Percentiles rank a stretch among this genome's conserved stretches.
Evolutionary conservation across 2,113 vertebrate species (phyloP).

Genomic region (Chaetorhynchus papuensis): DNA sequence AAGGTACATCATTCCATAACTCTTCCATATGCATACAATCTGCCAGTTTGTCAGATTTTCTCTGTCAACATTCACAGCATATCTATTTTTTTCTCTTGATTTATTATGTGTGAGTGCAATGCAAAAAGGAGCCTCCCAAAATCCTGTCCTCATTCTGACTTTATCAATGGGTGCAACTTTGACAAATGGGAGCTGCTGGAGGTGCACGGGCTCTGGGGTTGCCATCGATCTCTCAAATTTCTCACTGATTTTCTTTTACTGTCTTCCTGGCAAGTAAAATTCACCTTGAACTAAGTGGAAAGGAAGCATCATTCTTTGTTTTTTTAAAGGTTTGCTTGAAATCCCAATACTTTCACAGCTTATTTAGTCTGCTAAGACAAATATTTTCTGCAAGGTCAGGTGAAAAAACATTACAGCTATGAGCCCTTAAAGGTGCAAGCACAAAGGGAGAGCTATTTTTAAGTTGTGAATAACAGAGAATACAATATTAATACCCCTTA

Average conservation of each 20-base stretch:
- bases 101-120: background rate
- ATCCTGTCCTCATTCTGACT: slow-evolving; percentile 15
- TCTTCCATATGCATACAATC: background rate
- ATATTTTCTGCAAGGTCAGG: slow-evolving; percentile 7
- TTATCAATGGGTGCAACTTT: slow-evolving; percentile 45
- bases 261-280: background rate
- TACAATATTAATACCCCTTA: background rate
- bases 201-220: background rate
- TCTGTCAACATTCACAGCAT: background rate
- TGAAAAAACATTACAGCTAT: background rate
- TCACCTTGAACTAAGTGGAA: slow-evolving; percentile 22
- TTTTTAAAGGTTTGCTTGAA: background rate
- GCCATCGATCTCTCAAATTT: background rate
- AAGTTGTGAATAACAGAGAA: background rate
- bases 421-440: background rate
- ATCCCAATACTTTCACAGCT: background rate
- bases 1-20: background rate
- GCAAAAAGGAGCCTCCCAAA: background rate
- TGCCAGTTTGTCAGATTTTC: background rate
- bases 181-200: slow-evolving; percentile 35
- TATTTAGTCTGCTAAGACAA: background rate
- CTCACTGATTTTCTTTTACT: background rate
- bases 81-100: background rate
- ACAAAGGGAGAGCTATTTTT: background rate
- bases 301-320: background rate